Base-by-base conservation (phyloP, 2,888 invertebrate genomes). In the Eupithecia dodoneata region DNA sequence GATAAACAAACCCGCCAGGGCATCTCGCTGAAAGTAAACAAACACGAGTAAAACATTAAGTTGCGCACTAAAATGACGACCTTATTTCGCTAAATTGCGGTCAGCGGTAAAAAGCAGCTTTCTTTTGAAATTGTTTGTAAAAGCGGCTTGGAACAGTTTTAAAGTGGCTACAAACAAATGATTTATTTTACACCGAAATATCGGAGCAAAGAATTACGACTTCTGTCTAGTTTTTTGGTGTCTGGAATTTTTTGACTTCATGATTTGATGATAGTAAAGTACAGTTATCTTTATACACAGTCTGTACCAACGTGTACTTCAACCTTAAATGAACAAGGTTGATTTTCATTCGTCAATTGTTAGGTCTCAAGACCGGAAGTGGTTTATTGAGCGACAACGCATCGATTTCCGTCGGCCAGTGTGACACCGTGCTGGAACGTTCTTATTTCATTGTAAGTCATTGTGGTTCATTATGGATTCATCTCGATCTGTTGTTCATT, bases 331-430 rank as follows among this genome's bases (percentile, higher is more conserved):
- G 42, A n/a, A 55, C 76, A 82, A 82, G 81, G 81, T 85, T 85
- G 70, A 66, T 75, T 83, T 81, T 84, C 13, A 75, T n/a, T 42
- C 10, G 47, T 41, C 72, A 52, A 69, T 63, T 71, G 74, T 77
- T 66, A 71, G 74, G 80, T 82, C 77, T 76, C 80, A 82, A 81
- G 82, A 85, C 85, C 90, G 93, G 93, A 93, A 92, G 87, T 80
- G 80, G 80, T 85, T 89, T 87, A 90, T 93, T 92, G 90, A 89
- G 87, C 85, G 89, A 86, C 85, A 89, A 87, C 89, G 89, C 88
- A 85, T 86, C 85, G 86, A 86, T 90, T 91, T 93, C 93, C 93
- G 91, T 86, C 86, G 89, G 88, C 89, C 91, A 92, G 89, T 89
- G 92, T 90, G 90, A 80, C 78, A 10, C 9, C 45, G 78, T 71